Percentiles rank a stretch among this genome's conserved stretches.
phyloP scores from a whole-genome alignment of 2,797 vertebrate genomes.

The Squalus acanthias region DNA sequence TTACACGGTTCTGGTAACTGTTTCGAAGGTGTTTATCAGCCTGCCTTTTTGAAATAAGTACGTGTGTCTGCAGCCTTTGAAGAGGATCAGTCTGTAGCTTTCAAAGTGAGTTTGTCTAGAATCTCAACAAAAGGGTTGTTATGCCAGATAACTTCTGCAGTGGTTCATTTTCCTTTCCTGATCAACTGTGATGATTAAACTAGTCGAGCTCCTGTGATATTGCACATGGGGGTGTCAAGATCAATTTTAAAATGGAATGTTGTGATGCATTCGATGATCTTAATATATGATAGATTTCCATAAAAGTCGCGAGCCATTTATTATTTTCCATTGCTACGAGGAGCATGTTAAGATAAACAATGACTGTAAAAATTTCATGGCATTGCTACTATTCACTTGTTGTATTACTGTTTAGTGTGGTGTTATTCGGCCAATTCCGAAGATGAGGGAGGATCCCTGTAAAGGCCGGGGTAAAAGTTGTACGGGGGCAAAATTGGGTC shows the following conservation, averaged over 20 bases:
- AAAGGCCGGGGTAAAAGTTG: too few relatives aligned
- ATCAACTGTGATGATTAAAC: not conserved
- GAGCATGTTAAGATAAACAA: not conserved
- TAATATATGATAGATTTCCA: not conserved
- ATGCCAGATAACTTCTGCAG: too few relatives aligned
- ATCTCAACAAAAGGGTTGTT: too few relatives aligned
- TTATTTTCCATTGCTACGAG: not conserved
- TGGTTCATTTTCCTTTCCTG: not conserved
- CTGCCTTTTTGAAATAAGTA: not conserved
- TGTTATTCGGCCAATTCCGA: not conserved
- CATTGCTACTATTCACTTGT: not conserved
- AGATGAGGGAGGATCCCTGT: not conserved
- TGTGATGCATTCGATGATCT: not conserved
- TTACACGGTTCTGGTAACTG: not conserved
- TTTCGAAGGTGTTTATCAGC: not conserved
- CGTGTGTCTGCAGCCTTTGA: not conserved
- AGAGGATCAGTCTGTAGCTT: too few relatives aligned
- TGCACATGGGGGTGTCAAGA: not conserved
- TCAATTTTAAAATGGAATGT: not conserved
- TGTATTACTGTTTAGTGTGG: not conserved
- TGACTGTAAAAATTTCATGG: not conserved
- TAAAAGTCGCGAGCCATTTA: not conserved
- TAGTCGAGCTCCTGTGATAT: not conserved
- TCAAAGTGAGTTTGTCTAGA: too few relatives aligned
- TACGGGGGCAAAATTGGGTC: too few relatives aligned